Evolutionary conservation across 2,888 invertebrate species (phyloP).

Genomic region (Eudasyphora cyanicolor): DNA sequence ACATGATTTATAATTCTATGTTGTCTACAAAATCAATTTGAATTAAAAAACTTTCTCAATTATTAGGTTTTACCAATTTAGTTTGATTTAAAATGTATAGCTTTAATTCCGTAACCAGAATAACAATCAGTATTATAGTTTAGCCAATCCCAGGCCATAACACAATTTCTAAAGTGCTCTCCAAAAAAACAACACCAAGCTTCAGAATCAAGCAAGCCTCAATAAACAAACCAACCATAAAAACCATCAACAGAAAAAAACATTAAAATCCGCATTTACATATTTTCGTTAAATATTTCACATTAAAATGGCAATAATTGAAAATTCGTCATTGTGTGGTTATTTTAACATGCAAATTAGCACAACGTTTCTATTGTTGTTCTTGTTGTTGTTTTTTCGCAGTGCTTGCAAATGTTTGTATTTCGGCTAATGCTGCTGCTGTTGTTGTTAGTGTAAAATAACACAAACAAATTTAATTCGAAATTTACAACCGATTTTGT

Average conservation of each 20-base stretch:
- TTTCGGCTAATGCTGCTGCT: not conserved
- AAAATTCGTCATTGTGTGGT: constrained; percentile 58
- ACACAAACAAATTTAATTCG: constrained; percentile 6
- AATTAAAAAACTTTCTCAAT: too few species aligned
- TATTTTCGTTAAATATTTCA: constrained; percentile 41
- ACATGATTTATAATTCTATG: too few species aligned
- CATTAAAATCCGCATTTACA: not conserved
- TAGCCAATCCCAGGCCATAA: too few species aligned
- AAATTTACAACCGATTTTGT: constrained; percentile 13
- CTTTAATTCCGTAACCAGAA: too few species aligned
- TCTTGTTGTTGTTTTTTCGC: too few species aligned
- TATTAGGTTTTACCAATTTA: too few species aligned
- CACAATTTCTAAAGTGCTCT: not conserved
- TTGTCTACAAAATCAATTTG: too few species aligned
- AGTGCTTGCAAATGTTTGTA: not conserved
- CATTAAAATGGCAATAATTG: constrained; percentile 62
- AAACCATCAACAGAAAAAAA: not conserved
- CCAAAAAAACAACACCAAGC: not conserved
- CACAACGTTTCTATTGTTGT: constrained; percentile 31
- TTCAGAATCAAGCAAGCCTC: too few species aligned
- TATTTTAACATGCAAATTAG: constrained; percentile 56
- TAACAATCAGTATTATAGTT: too few species aligned
- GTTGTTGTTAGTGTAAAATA: constrained; percentile 17
- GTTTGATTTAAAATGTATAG: too few species aligned
- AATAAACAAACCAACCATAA: not conserved